These are phyloP conservation scores for Oreonectes daqikongensis DNA, from an alignment of 2,797 vertebrate species.

Conservation along the genomic window DNA sequence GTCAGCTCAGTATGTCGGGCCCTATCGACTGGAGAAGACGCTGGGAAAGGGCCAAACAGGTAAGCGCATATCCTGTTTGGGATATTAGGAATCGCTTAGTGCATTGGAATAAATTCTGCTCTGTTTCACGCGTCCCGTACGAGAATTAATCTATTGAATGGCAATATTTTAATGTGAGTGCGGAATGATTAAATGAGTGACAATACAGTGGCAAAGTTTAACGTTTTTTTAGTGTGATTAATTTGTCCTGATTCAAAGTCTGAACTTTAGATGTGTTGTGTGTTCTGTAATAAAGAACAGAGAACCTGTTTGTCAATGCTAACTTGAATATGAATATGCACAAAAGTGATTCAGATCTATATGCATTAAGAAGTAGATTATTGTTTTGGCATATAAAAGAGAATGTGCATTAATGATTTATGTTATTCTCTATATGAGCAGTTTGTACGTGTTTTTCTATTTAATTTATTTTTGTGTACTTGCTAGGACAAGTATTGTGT, in stretches of 20 bases:
- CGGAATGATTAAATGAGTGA: constrained; percentile 3
- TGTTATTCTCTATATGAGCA: background rate
- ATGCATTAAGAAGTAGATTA: background rate
- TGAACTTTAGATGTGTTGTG: background rate
- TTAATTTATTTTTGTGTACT: background rate
- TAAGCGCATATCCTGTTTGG: constrained; percentile 63
- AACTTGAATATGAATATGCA: constrained; percentile 3
- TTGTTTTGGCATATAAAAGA: constrained; percentile 17
- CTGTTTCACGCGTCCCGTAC: background rate
- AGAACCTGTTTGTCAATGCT: constrained; percentile 3
- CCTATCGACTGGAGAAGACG: constrained; percentile 92
- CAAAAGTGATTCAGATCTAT: constrained; percentile 5
- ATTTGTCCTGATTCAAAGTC: background rate
- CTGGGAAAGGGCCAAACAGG: constrained; percentile 94
- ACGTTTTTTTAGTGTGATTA: background rate
- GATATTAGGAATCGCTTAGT: constrained; percentile 11
- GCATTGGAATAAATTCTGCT: constrained; percentile 21
- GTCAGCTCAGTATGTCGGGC: constrained; percentile 90
- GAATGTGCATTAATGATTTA: constrained; percentile 8
- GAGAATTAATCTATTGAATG: constrained; percentile 8
- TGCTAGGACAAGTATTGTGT: background rate
- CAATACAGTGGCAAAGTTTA: background rate
- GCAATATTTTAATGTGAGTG: constrained; percentile 7
- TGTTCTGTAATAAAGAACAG: background rate
- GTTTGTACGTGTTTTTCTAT: constrained; percentile 4